Conservation (phyloP, 1,140 invertebrate species). For the Diachasmimorpha longicaudata region DNA sequence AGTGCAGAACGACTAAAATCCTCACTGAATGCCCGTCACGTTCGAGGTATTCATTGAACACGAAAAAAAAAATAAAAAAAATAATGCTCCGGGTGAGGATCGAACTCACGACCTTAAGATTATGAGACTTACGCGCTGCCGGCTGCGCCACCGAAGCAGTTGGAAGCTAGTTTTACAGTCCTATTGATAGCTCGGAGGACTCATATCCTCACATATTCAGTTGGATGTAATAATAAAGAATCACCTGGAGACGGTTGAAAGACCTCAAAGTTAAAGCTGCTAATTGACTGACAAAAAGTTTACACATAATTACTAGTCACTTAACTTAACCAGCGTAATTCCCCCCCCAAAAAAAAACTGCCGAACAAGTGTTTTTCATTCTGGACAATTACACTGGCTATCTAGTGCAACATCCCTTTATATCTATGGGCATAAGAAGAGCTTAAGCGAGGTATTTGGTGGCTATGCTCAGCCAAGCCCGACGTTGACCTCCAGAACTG, state of each 20-base stretch:
- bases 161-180: neutral
- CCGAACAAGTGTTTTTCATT: neutral
- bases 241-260: too few species aligned
- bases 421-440: conserved; percentile 2
- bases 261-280: too few species aligned
- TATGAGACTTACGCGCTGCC: neutral
- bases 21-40: too few species aligned
- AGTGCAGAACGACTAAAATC: too few species aligned
- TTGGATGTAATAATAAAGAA: too few species aligned
- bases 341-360: too few species aligned
- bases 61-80: neutral
- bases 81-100: too few species aligned
- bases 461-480: conserved; percentile 10
- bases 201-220: too few species aligned
- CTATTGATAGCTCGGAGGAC: neutral
- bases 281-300: too few species aligned
- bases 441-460: conserved; percentile 21
- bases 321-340: too few species aligned
- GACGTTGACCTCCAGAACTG: conserved; percentile 21
- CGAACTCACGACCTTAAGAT: neutral
- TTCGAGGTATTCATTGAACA: neutral
- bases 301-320: too few species aligned
- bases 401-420: neutral
- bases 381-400: neutral
- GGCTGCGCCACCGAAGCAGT: neutral